Conservation (phyloP, 2,113 vertebrate genomes). For the Pelvicachromis taeniatus region DNA sequence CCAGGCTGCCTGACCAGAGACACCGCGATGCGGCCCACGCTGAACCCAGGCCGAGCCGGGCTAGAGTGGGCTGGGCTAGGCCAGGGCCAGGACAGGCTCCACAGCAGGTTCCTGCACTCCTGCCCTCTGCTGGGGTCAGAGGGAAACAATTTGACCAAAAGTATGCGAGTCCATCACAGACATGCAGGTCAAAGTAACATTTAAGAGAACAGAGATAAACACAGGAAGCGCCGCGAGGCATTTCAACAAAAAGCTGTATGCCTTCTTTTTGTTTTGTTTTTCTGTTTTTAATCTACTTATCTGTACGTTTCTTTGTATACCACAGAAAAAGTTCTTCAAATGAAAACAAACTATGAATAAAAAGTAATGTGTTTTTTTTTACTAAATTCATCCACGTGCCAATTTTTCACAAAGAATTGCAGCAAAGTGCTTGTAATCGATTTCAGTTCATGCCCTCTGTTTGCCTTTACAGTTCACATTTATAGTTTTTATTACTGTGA, state of each 20-base stretch:
- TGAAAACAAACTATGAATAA: neutral
- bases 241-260: neutral
- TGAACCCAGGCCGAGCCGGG: slow-evolving; percentile 66
- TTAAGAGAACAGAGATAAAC: neutral
- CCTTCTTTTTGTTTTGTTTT: neutral
- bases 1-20: slow-evolving; percentile 84
- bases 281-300: neutral
- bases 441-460: neutral
- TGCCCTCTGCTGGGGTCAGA: slow-evolving; percentile 68
- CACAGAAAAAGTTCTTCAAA: neutral
- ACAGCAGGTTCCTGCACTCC: slow-evolving; percentile 52
- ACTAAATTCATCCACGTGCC: neutral
- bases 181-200: neutral
- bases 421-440: neutral
- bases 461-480: neutral
- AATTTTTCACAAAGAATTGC: neutral
- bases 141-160: neutral
- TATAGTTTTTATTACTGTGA: neutral
- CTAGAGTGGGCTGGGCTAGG: slow-evolving; percentile 56
- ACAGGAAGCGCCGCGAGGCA: neutral
- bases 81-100: slow-evolving; percentile 25
- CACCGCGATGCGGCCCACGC: slow-evolving; percentile 79
- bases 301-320: neutral
- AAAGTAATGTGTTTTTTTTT: neutral
- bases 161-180: neutral